Evolutionary conservation across 1,140 invertebrate species (phyloP).

Genomic region (Calosoma granatense): DNA sequence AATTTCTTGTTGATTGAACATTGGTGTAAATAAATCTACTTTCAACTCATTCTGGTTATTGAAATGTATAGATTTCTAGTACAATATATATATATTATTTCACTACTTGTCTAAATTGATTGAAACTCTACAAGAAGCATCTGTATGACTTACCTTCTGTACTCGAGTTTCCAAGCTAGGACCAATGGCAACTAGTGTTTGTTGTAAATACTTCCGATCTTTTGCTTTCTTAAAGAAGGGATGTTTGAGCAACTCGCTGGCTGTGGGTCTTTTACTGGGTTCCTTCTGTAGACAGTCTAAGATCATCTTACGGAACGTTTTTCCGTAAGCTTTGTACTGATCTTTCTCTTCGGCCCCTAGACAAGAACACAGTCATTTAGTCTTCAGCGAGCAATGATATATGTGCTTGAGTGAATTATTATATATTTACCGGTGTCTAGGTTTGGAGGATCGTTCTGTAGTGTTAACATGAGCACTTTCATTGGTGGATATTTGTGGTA

Average conservation of each 20-base stretch:
- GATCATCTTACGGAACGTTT: slow-evolving; percentile 94
- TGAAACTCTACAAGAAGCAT: background rate
- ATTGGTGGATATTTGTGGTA: slow-evolving; percentile 99
- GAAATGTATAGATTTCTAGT: no score
- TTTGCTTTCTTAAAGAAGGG: slow-evolving; percentile 99
- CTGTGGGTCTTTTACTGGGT: slow-evolving; percentile 87
- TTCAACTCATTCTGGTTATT: no score
- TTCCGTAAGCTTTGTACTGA: slow-evolving; percentile 96
- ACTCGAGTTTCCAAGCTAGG: slow-evolving; percentile 81
- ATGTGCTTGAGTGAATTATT: slow-evolving; percentile 1
- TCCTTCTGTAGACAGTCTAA: slow-evolving; percentile 92
- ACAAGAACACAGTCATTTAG: slow-evolving; percentile 8
- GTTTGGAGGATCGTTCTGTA: slow-evolving; percentile 96
- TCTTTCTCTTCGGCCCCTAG: slow-evolving; percentile 85
- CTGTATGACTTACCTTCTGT: slow-evolving; percentile 57
- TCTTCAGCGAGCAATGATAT: slow-evolving; percentile 4
- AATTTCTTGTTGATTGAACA: no score
- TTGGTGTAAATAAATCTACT: slow-evolving; percentile 18
- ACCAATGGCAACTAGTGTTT: slow-evolving; percentile 77
- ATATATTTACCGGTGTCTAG: slow-evolving; percentile 67
- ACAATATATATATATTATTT: no score
- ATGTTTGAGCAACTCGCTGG: slow-evolving; percentile 95
- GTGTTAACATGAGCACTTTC: slow-evolving; percentile 96
- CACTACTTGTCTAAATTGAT: slow-evolving; percentile 5
- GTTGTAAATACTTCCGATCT: slow-evolving; percentile 89